Base-by-base conservation (phyloP, 2,113 vertebrate species). In the Quiscalus mexicanus region DNA sequence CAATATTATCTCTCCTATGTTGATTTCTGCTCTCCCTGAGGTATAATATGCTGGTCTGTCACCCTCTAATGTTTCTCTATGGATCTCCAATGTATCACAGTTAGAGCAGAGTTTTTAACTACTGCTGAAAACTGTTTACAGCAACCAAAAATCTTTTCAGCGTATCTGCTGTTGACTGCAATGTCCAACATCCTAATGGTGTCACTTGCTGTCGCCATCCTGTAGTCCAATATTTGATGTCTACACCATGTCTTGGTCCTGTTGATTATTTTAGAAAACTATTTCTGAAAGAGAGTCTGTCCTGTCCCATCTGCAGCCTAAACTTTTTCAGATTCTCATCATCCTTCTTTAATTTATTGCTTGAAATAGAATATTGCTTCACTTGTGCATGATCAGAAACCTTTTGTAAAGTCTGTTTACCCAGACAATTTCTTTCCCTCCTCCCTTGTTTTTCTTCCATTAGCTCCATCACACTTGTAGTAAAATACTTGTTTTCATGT, bases 401-500 rank as follows among this genome's bases (percentile, higher is more conserved):
- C 25, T 55, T 83, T 74, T 4, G 2, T 17, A 73, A 87, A 88
- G 17, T 68, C 45, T 5, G 2, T 78, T 84, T 80, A 78, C 25
- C 6, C 37, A 53, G 45, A 25, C 4, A 49, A 14, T 69, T 73
- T 93, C 59, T 88, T 85, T 70, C 24, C 20, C 31, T 89, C 25
- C 37, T 82, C 42, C 25, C 35, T 56, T 87, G 47, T 82, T 89
- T 91, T 89, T 55, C 31, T 92, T 92, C 37, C 30, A 47, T 91
- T 63, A 71, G 23, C 39, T 81, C 59, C 52, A 89, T 50, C 52
- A 59, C 47, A 55, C 35, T 89, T 11, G 6, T 56, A 80, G 63
- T 74, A 94, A 92, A 95, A 83, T 86, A 80, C 41, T 86, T 94
- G 64, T 62, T 80, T 90, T 90, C 59, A 25, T 77, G 71, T 90